These are phyloP conservation scores for Parochlus steinenii DNA, from an alignment of 2,888 invertebrate species.

Conservation along the genomic window DNA sequence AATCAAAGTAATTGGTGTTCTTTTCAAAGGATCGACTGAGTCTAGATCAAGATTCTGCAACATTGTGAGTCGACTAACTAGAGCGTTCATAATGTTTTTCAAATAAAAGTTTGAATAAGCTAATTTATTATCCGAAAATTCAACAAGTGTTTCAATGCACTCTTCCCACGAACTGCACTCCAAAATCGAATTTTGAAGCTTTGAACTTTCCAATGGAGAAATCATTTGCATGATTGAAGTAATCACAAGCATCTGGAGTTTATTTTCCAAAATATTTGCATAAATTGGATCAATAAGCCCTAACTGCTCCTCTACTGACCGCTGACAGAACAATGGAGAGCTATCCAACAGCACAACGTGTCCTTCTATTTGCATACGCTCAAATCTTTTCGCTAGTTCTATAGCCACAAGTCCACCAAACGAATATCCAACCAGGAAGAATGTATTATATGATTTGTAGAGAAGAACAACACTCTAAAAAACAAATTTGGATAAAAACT, in stretches of 20 bases:
- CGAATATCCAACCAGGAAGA: constrained; percentile 68
- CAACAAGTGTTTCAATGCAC: neutral
- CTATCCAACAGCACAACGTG: constrained; percentile 65
- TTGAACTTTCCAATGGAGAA: constrained; percentile 1
- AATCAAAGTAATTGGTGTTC: constrained; percentile 41
- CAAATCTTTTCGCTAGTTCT: constrained; percentile 56
- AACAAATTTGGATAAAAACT: neutral
- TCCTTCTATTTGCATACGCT: constrained; percentile 45
- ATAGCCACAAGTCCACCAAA: constrained; percentile 65
- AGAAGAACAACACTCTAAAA: constrained; percentile 14
- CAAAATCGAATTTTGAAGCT: neutral
- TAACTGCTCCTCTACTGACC: constrained; percentile 25
- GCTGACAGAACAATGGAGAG: constrained; percentile 50
- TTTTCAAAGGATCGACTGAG: constrained; percentile 25
- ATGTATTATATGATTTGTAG: neutral
- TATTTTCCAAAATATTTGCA: too few species aligned
- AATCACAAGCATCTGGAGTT: neutral
- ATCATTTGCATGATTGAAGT: neutral
- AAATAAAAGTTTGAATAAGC: constrained; percentile 4
- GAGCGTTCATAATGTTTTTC: neutral
- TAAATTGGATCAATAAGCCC: too few species aligned
- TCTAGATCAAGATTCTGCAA: neutral
- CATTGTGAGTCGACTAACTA: constrained; percentile 5
- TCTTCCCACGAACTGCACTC: neutral
- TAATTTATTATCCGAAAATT: neutral